Evolutionary conservation across 64 coral and sea anemone species (phyloP).

Genomic region (Stichodactyla mertensii): DNA sequence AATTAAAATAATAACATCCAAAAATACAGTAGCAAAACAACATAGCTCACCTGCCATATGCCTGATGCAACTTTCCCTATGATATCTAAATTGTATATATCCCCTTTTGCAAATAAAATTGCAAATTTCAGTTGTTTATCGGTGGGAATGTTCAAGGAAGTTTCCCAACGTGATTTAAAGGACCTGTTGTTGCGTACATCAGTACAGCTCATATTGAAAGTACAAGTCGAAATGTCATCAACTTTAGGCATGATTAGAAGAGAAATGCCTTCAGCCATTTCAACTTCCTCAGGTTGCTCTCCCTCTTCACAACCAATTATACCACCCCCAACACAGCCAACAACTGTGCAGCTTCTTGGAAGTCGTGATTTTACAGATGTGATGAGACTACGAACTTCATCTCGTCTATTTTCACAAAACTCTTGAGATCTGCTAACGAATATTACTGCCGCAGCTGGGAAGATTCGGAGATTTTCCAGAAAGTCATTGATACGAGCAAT

Average conservation of each 20-base stretch:
- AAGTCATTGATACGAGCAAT: conserved; percentile 45
- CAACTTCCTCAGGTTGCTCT: conserved; percentile 61
- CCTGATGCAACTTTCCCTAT: conserved; percentile 90
- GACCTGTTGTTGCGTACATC: conserved; percentile 82
- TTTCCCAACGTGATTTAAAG: conserved; percentile 80
- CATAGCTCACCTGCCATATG: conserved; percentile 80
- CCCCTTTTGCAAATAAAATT: conserved; percentile 73
- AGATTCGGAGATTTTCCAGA: conserved; percentile 57
- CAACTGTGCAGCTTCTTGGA: conserved; percentile 52
- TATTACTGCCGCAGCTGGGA: conserved; percentile 71
- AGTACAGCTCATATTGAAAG: conserved; percentile 76
- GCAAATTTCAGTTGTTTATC: conserved; percentile 74
- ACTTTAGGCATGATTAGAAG: conserved; percentile 79
- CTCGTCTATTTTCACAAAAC: conserved; percentile 55
- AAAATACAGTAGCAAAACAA: too few relatives aligned
- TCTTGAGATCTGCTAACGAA: conserved; percentile 72
- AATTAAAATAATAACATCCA: too few relatives aligned
- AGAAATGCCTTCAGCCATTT: conserved; percentile 72
- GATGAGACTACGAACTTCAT: conserved; percentile 78
- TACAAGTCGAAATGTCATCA: conserved; percentile 52
- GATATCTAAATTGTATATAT: conserved; percentile 74
- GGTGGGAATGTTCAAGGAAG: conserved; percentile 67
- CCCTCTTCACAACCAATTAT: conserved; percentile 64
- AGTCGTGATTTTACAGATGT: conserved; percentile 45
- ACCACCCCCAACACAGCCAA: conserved; percentile 76